Evolutionary conservation across 2,113 vertebrate genomes (phyloP).

Genomic region (Martes martes): DNA sequence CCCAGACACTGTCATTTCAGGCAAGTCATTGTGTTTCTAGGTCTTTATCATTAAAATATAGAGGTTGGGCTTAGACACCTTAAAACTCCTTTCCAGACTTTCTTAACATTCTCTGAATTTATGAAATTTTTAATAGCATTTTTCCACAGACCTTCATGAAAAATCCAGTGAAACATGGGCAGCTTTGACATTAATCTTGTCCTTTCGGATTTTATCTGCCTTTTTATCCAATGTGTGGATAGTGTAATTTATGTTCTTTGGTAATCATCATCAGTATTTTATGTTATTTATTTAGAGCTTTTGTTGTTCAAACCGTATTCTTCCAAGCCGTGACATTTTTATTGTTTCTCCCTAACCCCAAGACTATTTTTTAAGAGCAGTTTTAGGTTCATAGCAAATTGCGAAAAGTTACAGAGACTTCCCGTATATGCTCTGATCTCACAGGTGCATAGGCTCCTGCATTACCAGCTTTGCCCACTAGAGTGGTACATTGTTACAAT

Average conservation of each 20-base stretch:
- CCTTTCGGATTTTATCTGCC: background rate
- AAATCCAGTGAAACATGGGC: background rate
- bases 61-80: background rate
- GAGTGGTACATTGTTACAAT: background rate
- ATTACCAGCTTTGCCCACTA: rapidly evolving
- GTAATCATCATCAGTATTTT: background rate
- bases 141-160: background rate
- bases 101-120: background rate
- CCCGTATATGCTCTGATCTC: too few relatives aligned
- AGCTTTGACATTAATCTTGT: background rate
- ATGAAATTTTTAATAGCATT: background rate
- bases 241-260: background rate
- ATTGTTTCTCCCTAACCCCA: background rate
- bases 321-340: background rate
- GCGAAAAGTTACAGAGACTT: background rate
- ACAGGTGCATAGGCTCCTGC: background rate
- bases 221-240: background rate
- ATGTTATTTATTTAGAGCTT: background rate
- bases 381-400: background rate
- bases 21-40: background rate
- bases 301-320: background rate
- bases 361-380: background rate
- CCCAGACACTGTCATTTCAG: background rate
- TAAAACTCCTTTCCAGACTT: background rate
- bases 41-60: background rate